Evolutionary conservation across 2,113 vertebrate genomes (phyloP), one percentile per base, ranked within the genome.

Genomic region (Uropsilus gracilis): DNA sequence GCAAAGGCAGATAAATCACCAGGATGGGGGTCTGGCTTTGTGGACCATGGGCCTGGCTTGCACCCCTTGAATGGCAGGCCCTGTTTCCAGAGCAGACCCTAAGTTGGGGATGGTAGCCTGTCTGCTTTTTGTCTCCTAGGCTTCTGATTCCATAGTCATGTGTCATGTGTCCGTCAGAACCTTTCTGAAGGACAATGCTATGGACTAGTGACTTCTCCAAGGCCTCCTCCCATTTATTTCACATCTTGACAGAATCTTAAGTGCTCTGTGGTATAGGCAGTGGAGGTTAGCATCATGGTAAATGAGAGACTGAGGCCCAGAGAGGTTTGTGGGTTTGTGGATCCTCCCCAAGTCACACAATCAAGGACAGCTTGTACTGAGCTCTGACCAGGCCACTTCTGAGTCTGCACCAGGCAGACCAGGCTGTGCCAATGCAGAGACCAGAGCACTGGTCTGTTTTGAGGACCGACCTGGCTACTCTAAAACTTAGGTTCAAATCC

Each of bases 1-100:
- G 81, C 71, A 59, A 48, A 87, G 46, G 81, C 81, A 94, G 94
- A 95, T 87, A 57, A 80, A 73, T 93, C 76, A 92, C 30, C 80
- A 44, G 83, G 14, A 44, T n/a, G 20, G 75, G 8, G 53, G 17
- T 68, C 59, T 94, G 89, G 63, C 37, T 44, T 78, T 44, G 55
- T 20, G 59, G 63, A n/a, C 0, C 0, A 44, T 64, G 37, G 88
- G 55, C 39, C 76, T 78, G 14, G 2, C 76, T 30, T 18, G 37
- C 81, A 55, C 55, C 44, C 32, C 37, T n/a, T 24, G 66, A 53
- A 77, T 42, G 71, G 46, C 18, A 32, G 18, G 71, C 61, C 66
- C n/a, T 34, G 18, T 57, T 30, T 89, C 26, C 37, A 53, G 16
- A 84, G 76, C n/a, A 32, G 83, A 66, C 32, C 87, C 16, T 61